Percentiles rank a stretch among this genome's conserved stretches.
phyloP scores from a whole-genome alignment of 1,140 invertebrate genomes.

The Belonocnema kinseyi region DNA sequence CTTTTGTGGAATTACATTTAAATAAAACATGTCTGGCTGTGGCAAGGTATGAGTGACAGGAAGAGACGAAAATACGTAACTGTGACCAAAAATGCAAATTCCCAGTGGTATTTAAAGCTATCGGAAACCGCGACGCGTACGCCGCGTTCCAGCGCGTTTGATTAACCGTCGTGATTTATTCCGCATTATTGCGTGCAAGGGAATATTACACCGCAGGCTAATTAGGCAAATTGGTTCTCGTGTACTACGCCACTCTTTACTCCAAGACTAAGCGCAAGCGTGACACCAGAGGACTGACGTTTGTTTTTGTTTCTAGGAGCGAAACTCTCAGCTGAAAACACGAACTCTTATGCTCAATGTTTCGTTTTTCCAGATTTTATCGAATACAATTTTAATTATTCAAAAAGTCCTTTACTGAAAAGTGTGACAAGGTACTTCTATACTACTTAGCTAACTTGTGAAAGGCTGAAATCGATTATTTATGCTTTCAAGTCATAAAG shows the following conservation, averaged over 20 bases:
- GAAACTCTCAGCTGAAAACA: slow-evolving; percentile 2
- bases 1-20: too few relatives aligned
- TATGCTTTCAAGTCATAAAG: slow-evolving; percentile 10
- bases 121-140: slow-evolving; percentile 25
- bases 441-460: slow-evolving; percentile 12
- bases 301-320: slow-evolving; percentile 7
- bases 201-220: slow-evolving; percentile 29
- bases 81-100: slow-evolving; percentile 8
- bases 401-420: too few relatives aligned
- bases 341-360: slow-evolving; percentile 1
- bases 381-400: too few relatives aligned
- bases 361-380: neutral
- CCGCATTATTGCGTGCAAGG: slow-evolving; percentile 29
- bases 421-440: neutral
- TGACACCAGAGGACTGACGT: slow-evolving; percentile 22
- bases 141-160: slow-evolving; percentile 25
- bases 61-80: neutral
- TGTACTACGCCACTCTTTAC: slow-evolving; percentile 26
- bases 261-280: slow-evolving; percentile 10
- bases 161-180: slow-evolving; percentile 29
- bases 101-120: slow-evolving; percentile 6
- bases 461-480: slow-evolving; percentile 18
- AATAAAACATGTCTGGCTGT: too few relatives aligned
- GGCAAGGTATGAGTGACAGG: neutral
- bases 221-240: slow-evolving; percentile 31